A percentile compares a stretch with the other conserved stretches of the same genome.
Conservation (phyloP, 2,888 invertebrate species). For the Diplazon laetatorius region DNA sequence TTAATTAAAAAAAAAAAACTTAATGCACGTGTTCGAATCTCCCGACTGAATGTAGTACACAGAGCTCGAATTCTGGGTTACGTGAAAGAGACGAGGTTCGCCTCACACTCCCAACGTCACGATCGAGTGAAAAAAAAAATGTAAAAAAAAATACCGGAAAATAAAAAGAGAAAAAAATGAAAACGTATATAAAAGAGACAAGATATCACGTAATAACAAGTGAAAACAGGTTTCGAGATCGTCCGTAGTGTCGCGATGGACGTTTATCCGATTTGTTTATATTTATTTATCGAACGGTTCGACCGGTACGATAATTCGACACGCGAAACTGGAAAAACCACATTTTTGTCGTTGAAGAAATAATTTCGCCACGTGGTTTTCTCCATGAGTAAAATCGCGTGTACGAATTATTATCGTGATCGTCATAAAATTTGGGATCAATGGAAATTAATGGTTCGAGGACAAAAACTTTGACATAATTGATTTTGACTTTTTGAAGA, state of each 20-base stretch:
- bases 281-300: conserved; percentile 39
- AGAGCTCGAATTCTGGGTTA: conserved; percentile 7
- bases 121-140: neutral
- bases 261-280: conserved; percentile 49
- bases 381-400: conserved; percentile 9
- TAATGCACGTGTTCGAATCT: conserved; percentile 22
- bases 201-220: conserved; percentile 48
- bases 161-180: neutral
- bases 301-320: conserved; percentile 24
- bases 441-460: too few species aligned
- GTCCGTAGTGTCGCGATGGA: conserved; percentile 7
- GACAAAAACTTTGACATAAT: too few species aligned
- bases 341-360: conserved; percentile 34
- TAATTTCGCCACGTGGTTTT: conserved; percentile 41
- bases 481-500: too few species aligned
- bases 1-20: conserved; percentile 8
- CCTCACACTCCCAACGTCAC: conserved; percentile 1
- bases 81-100: conserved; percentile 22
- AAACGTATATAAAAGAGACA: neutral
- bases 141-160: too few species aligned
- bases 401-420: conserved; percentile 5
- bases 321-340: conserved; percentile 48
- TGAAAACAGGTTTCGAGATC: conserved; percentile 55
- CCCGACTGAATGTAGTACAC: neutral
- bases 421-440: too few species aligned